phyloP scores from a whole-genome alignment of 2,797 vertebrate species.

The Sciurus carolinensis region DNA sequence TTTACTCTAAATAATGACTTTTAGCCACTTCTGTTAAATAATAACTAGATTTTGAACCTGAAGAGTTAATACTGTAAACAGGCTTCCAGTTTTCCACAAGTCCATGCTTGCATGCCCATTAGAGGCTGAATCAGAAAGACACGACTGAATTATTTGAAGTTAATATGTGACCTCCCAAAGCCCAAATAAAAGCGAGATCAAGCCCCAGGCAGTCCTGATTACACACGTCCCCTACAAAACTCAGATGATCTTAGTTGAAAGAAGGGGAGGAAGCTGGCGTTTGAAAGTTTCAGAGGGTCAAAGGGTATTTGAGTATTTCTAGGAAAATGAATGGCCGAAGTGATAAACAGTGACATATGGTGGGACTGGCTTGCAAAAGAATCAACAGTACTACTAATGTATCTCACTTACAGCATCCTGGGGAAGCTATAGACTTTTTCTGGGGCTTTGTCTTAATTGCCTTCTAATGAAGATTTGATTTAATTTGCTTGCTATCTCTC shows the following conservation, averaged over 20 bases:
- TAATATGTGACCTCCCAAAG: constrained; percentile 50
- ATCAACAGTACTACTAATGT: not conserved
- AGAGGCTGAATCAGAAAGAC: constrained; percentile 57
- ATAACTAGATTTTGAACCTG: not conserved
- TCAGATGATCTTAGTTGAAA: not conserved
- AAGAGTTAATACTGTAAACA: constrained; percentile 10
- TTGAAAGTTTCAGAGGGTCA: not conserved
- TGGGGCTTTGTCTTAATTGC: constrained; percentile 64
- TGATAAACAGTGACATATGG: not conserved
- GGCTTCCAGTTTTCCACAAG: not conserved
- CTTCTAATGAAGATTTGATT: constrained; percentile 70
- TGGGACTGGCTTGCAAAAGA: not conserved
- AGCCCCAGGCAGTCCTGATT: not conserved
- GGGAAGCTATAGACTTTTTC: constrained; percentile 58
- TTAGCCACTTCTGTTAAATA: constrained; percentile 16
- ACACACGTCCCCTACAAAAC: not conserved
- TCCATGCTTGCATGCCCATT: not conserved
- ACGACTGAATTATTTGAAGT: constrained; percentile 2
- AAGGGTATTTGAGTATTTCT: constrained; percentile 12
- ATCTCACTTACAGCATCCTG: not conserved
- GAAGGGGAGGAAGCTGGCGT: not conserved
- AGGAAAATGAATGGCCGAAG: constrained; percentile 42
- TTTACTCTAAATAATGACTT: constrained; percentile 33
- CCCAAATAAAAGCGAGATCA: not conserved
- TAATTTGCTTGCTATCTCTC: constrained; percentile 66